Evolutionary conservation across 2,113 vertebrate genomes (phyloP), one percentile per base, ranked within the genome.

Genomic region (Glaucomys volans): DNA sequence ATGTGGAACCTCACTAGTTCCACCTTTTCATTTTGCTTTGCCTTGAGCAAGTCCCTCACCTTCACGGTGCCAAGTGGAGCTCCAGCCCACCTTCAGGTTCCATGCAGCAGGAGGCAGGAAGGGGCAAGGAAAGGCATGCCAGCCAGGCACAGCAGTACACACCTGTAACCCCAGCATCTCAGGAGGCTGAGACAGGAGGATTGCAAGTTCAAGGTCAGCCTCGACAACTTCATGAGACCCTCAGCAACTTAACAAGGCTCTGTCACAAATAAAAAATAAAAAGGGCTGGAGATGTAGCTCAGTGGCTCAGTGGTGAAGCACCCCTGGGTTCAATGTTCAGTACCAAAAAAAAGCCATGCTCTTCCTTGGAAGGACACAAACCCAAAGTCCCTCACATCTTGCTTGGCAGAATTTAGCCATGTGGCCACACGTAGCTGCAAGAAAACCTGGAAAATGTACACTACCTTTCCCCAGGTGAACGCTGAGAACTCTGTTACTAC

Each of bases 371-470:
- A 40, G 47, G 26, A 62, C 35, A 32, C 40, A n/a, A 22, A n/a
- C 24, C 32, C 3, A n/a, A 40, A 42, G 59, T 35, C 22, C 30
- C 54, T 95, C 66, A 24, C 35, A 4, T 79, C 50, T 80, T 8
- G 47, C 35, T 28, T 84, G 79, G 30, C 11, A 14, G 72, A 54
- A 86, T 28, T 64, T 80, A 87, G 44, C 77, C 72, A 67, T 12
- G 16, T 42, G 26, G 50, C 50, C 54, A 74, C 9, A 94, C 5
- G 22, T 40, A 66, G 62, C 82, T 81, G 17, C 81, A 84, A 82
- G 89, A 57, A 90, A 81, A 87, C 87, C 91, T 95, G 89, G 42
- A 80, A 92, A 67, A 84, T 17, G 2, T 52, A 7, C 42, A 11
- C 42, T 24, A 2, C 35, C 11, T 89, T 75, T 91, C 62, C 54